phyloP scores from a whole-genome alignment of 2,888 invertebrate genomes.

The Hypomecis punctinalis region DNA sequence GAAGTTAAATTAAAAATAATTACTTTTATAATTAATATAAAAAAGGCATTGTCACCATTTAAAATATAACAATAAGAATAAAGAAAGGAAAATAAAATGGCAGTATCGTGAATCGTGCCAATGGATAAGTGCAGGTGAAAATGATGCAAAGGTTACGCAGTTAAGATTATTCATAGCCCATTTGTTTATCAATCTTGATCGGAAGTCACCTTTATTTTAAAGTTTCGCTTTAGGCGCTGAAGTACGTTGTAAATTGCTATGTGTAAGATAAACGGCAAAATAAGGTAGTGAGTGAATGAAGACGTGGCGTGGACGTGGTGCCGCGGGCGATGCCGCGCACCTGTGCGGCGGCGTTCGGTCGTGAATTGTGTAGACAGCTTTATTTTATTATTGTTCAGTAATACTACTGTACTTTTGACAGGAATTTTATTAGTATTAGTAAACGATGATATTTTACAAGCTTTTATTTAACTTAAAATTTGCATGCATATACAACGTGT shows the following conservation, averaged over 20 bases:
- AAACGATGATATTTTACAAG: no score
- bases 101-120: slow-evolving; percentile 1
- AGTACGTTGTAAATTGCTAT: slow-evolving; percentile 20
- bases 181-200: slow-evolving; percentile 14
- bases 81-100: neutral
- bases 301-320: neutral
- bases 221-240: slow-evolving; percentile 23
- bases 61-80: neutral
- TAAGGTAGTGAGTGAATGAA: slow-evolving; percentile 9
- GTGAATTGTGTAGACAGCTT: slow-evolving; percentile 10
- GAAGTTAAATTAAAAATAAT: neutral
- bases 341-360: neutral
- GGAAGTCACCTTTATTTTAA: slow-evolving; percentile 12
- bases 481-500: no score
- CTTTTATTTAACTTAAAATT: no score
- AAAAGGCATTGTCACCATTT: neutral
- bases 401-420: no score
- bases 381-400: slow-evolving; percentile 12
- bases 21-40: neutral
- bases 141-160: slow-evolving; percentile 14
- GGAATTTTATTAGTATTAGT: no score
- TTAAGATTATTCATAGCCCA: slow-evolving; percentile 7
- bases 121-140: slow-evolving; percentile 13
- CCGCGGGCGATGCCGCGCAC: slow-evolving; percentile 18
- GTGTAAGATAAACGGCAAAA: slow-evolving; percentile 20